Evolutionary conservation across 2,888 invertebrate species (phyloP).

Genomic region (Caradrina clavipalpis): DNA sequence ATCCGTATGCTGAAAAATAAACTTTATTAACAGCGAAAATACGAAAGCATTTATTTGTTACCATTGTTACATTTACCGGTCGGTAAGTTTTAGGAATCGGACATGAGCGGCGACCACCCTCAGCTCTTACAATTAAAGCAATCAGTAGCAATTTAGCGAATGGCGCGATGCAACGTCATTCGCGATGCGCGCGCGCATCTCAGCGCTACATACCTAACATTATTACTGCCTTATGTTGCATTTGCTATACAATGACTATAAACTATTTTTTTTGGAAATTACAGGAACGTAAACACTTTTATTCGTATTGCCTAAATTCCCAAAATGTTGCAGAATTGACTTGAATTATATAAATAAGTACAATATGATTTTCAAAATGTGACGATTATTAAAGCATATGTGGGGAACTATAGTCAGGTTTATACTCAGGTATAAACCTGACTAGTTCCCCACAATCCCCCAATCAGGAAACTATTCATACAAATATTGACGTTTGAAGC

Average conservation of each 20-base stretch:
- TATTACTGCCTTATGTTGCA: background rate
- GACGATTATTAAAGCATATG: background rate
- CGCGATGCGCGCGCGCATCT: background rate
- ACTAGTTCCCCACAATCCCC: too few relatives aligned
- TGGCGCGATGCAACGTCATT: slow-evolving; percentile 12
- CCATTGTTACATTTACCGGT: too few relatives aligned
- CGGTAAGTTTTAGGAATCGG: too few relatives aligned
- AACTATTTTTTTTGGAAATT: too few relatives aligned
- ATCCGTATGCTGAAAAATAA: too few relatives aligned
- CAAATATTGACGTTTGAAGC: slow-evolving; percentile 4
- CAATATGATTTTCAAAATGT: background rate
- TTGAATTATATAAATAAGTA: background rate
- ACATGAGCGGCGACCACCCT: slow-evolving; percentile 22
- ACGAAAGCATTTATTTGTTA: too few relatives aligned
- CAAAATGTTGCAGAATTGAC: background rate
- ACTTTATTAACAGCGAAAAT: too few relatives aligned
- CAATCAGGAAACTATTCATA: background rate
- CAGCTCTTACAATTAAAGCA: slow-evolving; percentile 49
- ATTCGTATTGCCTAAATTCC: background rate
- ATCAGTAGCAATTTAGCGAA: slow-evolving; percentile 53
- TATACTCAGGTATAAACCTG: too few relatives aligned
- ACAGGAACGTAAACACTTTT: too few relatives aligned
- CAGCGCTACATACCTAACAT: background rate
- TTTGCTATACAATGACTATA: background rate
- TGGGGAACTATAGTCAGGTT: background rate